Evolutionary conservation across 2,888 invertebrate species (phyloP), one percentile per base, ranked within the genome.

Genomic region (Petrophora chlorosata): DNA sequence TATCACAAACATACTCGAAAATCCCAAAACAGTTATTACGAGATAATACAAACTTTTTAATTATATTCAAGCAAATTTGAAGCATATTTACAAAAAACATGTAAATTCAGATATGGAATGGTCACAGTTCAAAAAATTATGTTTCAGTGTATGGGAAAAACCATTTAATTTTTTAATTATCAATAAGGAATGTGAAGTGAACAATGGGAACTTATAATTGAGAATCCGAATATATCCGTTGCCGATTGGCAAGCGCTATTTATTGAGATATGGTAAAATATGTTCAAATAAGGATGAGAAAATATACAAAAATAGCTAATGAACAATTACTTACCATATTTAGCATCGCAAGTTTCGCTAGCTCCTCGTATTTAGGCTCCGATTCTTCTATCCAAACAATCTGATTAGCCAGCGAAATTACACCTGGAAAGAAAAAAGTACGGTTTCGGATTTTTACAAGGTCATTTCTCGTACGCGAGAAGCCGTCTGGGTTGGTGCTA

Each of bases 11-110:
- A 9, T 73, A 70, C 52, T 54, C 62, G 0, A 60, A 61, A 46
- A 47, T 71, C 9, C 65, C 67, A 2, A 71, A 70, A 28, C 70
- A 73, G 30, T 32, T 69, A 3, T 15, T 55, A 10, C 19, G 51
- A 28, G 55, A 55, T 29, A 57, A 57, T 30, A 42, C 9, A 1
- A 57, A 53, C 9, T 9, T 56, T 3, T 9, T 56, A 8, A 38
- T 70, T 10, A 41, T 68, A n/a, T n/a, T n/a, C n/a, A n/a, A n/a
- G n/a, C n/a, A n/a, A n/a, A 71, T 42, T 33, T 70, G 15, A 61
- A 50, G 42, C 69, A 71, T 53, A 38, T 65, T n/a, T 71, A 63
- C 38, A 44, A 67, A n/a, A n/a, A n/a, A n/a, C n/a, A n/a, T 12
- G 70, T 63, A 1, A 55, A 45, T 44, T 10, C 59, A 12, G 66